Base-by-base conservation (phyloP, 2,888 invertebrate genomes). In the Halocaridina rubra region DNA sequence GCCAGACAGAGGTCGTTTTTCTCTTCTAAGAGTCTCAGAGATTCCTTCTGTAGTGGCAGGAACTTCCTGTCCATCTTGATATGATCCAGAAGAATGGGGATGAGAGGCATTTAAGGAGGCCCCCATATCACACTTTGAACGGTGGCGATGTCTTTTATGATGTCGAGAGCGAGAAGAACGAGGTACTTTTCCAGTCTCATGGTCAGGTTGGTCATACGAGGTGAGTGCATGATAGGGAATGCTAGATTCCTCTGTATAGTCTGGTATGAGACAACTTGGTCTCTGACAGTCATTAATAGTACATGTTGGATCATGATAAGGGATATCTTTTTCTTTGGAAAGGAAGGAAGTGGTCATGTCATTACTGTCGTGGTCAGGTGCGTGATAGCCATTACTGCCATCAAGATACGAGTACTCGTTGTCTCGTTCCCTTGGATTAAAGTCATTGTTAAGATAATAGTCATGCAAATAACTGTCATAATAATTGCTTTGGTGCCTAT, bases 1-100 rank as follows among this genome's bases (percentile, higher is more conserved):
- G 84, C 84, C 84, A 32, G 84, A 84, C 39, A 84, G 75, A 67
- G 84, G 84, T 33, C 84, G 84, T 79, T 79, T 84, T 79, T 84
- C 84, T 75, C 79, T 77, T 57, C 84, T 84, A 27, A 79, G 78
- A 33, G 84, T 75, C 19, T 84, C 84, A 53, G 79, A 69, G 32
- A 59, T 64, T 24, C 79, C 84, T 74, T 84, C 84, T 24, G 64
- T 59, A 46, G 84, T 32, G 13, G 84, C 57, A 64, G 74, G 81
- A 53, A 67, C 64, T 72, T 53, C 59, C 80, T 57, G 80, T 27
- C 32, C 67, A 80, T 72, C 71, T 32, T 27, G 80, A 32, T 57
- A 57, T 30, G 80, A 32, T 29, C 64, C 3, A 75, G 81, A 39
- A 32, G 81, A 59, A n/a, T n/a, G n/a, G 46, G 53, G 76, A 32